Evolutionary conservation across 1,140 invertebrate genomes (phyloP).

Genomic region (Tachypleus tridentatus): DNA sequence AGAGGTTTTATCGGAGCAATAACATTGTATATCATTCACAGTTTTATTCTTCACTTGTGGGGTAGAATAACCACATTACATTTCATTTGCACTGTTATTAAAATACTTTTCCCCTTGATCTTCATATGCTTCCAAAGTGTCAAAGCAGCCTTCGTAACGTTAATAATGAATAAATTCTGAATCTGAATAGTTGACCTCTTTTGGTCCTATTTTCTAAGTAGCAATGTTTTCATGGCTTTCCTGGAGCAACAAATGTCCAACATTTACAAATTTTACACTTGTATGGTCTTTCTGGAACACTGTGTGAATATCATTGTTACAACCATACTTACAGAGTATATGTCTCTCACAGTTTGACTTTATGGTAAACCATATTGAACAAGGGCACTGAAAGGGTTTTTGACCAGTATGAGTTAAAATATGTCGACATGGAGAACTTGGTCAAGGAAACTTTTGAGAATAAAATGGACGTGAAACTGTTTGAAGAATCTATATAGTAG

Average conservation of each 20-base stretch:
- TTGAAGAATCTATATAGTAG: constrained; percentile 89
- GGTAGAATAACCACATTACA: constrained; percentile 33
- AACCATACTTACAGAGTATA: constrained; percentile 70
- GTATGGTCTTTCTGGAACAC: constrained; percentile 64
- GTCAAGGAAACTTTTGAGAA: constrained; percentile 86
- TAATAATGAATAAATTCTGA: background rate
- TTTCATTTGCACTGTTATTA: constrained; percentile 20
- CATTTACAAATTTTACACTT: constrained; percentile 73
- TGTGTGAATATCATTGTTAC: constrained; percentile 32
- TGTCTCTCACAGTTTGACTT: constrained; percentile 95
- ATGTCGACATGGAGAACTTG: constrained; percentile 78
- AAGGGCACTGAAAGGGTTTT: constrained; percentile 90
- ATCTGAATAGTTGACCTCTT: constrained; percentile 8
- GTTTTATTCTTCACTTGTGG: no score
- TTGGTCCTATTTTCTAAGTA: constrained; percentile 47
- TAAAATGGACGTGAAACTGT: constrained; percentile 84
- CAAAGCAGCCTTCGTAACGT: background rate
- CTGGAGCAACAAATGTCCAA: constrained; percentile 68
- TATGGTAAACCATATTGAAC: constrained; percentile 84
- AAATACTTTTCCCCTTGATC: background rate
- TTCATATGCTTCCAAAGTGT: background rate
- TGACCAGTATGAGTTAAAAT: constrained; percentile 89
- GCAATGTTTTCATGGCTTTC: constrained; percentile 63
- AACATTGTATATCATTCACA: no score
- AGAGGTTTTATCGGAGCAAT: constrained; percentile 13